Percentiles rank a stretch among this genome's conserved stretches.
Evolutionary conservation across 2,113 vertebrate species (phyloP).

Genomic region (Psittacula cyanocephala): DNA sequence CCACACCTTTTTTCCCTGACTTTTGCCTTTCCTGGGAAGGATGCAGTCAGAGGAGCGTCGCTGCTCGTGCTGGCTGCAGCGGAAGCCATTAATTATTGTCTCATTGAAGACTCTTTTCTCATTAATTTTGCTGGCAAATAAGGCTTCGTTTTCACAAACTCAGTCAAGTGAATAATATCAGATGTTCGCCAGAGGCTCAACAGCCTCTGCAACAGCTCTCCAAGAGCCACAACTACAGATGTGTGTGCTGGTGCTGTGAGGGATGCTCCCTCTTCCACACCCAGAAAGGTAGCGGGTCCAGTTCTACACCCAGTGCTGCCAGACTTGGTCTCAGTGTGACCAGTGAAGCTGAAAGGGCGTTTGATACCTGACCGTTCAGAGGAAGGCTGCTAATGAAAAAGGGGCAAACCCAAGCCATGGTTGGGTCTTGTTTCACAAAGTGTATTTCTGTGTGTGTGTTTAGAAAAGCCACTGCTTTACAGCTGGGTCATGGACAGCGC

Average conservation of each 20-base stretch:
- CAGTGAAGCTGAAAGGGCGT: background rate
- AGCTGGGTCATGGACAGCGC: accelerated
- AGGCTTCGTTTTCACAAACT: conserved; percentile 8
- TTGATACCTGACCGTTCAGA: background rate
- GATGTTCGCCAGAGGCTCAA: conserved; percentile 29
- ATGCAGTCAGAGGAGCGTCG: background rate
- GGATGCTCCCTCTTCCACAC: background rate
- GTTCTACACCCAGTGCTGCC: accelerated
- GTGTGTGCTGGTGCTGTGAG: background rate
- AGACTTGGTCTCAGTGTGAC: background rate
- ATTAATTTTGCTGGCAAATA: conserved; percentile 72
- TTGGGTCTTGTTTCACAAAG: background rate
- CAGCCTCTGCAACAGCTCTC: background rate
- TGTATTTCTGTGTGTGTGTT: accelerated
- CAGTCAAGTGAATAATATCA: conserved; percentile 47
- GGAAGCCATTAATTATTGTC: conserved; percentile 68
- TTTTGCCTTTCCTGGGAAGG: background rate
- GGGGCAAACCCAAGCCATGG: accelerated
- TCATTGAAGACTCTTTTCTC: conserved; percentile 68
- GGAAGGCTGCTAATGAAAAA: background rate
- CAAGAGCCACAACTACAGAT: background rate
- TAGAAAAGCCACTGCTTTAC: accelerated
- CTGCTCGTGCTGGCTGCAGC: background rate
- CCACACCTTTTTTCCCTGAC: background rate
- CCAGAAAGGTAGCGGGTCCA: background rate